Base-by-base conservation (phyloP, 2,113 vertebrate genomes). In the Ceratotherium simum region DNA sequence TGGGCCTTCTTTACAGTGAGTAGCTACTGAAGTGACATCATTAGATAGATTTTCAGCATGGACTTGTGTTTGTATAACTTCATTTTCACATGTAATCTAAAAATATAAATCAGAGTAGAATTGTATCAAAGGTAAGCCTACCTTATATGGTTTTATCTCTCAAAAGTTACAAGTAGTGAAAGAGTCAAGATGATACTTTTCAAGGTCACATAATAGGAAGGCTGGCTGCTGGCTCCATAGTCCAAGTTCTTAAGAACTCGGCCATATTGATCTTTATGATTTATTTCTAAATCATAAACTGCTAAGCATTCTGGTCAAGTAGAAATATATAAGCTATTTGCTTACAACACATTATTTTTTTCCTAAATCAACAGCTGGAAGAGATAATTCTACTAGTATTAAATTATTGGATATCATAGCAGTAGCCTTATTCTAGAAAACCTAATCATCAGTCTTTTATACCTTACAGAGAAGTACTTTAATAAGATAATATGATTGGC, bases 71-170 rank as follows among this genome's bases (percentile, higher is more conserved):
- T 91, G 86, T 14, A 20, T 54, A 82, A 89, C 39, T 91, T 97
- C 75, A 87, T 87, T 87, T 86, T 89, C 72, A 83, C 21, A 46
- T 42, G 46, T 48, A 78, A 92, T 62, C 70, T 93, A 92, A 93
- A 93, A 96, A 80, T 56, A 83, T 56, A 93, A 93, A 82, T 51
- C 46, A 78, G 51, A 95, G 48, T 48, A 91, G 46, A 96, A 84
- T 54, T 56, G 56, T 13, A 79, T 88, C 31, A 88, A 94, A 83
- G 83, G 51, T 14, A 93, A 92, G 6, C 29, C 56, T 31, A 72
- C 29, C 11, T 69, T n/a, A 29, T 36, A 65, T 51, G 10, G 31
- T 36, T 95, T 78, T 88, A 60, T 42, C 64, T 75, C 64, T 54
- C 60, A 75, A 84, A 91, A 95, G 31, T 42, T 65, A 60, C 9